Evolutionary conservation across 2,113 vertebrate genomes (phyloP).

Genomic region (Holacanthus passer): DNA sequence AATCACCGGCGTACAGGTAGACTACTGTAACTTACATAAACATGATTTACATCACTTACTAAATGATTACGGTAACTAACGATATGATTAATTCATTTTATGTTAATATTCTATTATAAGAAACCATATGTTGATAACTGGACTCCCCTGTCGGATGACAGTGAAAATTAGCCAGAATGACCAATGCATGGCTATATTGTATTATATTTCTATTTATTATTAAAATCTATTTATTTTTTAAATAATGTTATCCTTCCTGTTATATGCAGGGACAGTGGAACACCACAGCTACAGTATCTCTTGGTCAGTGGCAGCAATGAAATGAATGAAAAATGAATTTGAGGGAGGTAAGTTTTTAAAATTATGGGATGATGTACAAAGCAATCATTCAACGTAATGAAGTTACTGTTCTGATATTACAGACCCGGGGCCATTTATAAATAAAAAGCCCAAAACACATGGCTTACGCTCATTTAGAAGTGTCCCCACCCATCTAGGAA

Average conservation of each 20-base stretch:
- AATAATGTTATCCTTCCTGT: background rate
- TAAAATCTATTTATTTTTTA: background rate
- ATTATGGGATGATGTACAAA: background rate
- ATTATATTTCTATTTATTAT: background rate
- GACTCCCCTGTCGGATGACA: background rate
- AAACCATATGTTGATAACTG: background rate
- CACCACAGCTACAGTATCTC: background rate
- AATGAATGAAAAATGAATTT: background rate
- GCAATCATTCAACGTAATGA: too few species aligned
- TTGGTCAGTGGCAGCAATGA: background rate
- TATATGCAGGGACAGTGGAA: background rate
- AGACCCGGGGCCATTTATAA: background rate
- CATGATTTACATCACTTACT: background rate
- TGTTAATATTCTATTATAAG: background rate
- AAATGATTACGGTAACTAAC: background rate
- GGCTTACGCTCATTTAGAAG: background rate
- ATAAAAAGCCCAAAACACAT: background rate
- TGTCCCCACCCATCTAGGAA: background rate
- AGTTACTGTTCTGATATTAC: background rate
- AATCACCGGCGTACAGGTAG: conserved; percentile 26
- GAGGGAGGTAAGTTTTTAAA: background rate
- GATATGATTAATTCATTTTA: background rate
- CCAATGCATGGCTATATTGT: background rate
- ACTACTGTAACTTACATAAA: background rate
- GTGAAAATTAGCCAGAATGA: background rate